Evolutionary conservation across 2,113 vertebrate genomes (phyloP).

Genomic region (Ammodytes dubius): DNA sequence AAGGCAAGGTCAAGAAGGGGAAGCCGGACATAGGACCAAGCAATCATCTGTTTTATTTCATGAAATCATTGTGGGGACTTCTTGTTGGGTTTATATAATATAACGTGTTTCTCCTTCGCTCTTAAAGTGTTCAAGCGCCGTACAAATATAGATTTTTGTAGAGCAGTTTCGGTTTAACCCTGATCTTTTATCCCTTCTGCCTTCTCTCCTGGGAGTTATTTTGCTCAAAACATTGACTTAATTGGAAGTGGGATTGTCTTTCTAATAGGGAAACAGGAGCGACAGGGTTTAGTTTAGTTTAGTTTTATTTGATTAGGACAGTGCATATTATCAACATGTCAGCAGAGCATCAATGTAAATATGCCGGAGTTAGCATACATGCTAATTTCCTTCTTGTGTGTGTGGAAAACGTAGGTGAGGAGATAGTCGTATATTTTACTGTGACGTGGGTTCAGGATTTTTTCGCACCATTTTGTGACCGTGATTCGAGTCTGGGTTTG

Average conservation of each 20-base stretch:
- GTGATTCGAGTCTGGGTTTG: slow-evolving; percentile 42
- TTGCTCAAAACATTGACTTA: slow-evolving; percentile 27
- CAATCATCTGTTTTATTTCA: slow-evolving; percentile 52
- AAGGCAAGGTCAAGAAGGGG: slow-evolving; percentile 50
- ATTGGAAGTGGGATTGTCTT: slow-evolving; percentile 61
- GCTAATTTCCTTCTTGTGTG: neutral
- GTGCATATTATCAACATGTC: too few species aligned
- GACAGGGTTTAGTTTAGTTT: too few species aligned
- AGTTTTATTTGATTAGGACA: too few species aligned
- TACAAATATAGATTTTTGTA: slow-evolving; percentile 61
- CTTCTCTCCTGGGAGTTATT: slow-evolving; percentile 37
- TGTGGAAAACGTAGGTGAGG: slow-evolving; percentile 27
- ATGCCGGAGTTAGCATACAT: too few species aligned
- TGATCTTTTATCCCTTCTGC: slow-evolving; percentile 26
- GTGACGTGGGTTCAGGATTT: slow-evolving; percentile 58
- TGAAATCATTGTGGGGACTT: slow-evolving; percentile 57
- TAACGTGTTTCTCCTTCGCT: slow-evolving; percentile 43
- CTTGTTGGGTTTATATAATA: slow-evolving; percentile 24
- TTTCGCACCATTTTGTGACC: slow-evolving; percentile 22
- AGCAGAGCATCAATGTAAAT: too few species aligned
- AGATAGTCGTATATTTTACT: slow-evolving; percentile 18
- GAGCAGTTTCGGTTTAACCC: slow-evolving; percentile 39
- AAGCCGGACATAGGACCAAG: slow-evolving; percentile 51
- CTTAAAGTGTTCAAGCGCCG: neutral
- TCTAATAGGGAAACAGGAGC: slow-evolving; percentile 8